Percentiles rank a stretch among this genome's conserved stretches.
Conservation (phyloP, 2,113 vertebrate genomes). For the Copsychus sechellarum region DNA sequence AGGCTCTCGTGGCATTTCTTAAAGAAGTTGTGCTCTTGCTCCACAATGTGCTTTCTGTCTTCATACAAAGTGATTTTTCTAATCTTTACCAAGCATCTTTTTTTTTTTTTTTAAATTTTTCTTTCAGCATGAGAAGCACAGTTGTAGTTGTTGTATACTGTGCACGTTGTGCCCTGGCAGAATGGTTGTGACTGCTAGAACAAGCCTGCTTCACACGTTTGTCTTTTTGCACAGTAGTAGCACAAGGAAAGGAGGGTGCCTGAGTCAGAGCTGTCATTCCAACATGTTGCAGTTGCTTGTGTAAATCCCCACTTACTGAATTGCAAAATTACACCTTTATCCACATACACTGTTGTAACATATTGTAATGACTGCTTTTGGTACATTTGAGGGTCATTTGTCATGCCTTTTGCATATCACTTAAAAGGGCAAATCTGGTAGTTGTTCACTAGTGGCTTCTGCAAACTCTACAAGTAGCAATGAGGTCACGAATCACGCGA, state of each 20-base stretch:
- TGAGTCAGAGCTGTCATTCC: not conserved
- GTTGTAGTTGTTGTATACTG: accelerated
- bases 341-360: not conserved
- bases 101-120: not conserved
- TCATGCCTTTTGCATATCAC: not conserved
- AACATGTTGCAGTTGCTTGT: not conserved
- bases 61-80: accelerated
- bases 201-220: accelerated
- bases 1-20: not conserved
- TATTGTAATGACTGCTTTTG: constrained; percentile 4
- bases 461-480: constrained; percentile 3
- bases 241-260: not conserved
- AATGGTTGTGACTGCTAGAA: not conserved
- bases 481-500: constrained; percentile 28
- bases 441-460: constrained; percentile 35
- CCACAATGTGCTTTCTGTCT: not conserved
- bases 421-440: constrained; percentile 40
- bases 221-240: not conserved
- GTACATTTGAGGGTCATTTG: not conserved
- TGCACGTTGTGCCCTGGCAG: accelerated
- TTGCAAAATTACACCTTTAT: constrained; percentile 5
- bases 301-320: constrained; percentile 6
- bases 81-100: not conserved
- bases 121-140: not conserved
- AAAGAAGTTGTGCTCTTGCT: not conserved